Conservation (phyloP, 92 coral and sea anemone species). For the Parazoanthus darwini region DNA sequence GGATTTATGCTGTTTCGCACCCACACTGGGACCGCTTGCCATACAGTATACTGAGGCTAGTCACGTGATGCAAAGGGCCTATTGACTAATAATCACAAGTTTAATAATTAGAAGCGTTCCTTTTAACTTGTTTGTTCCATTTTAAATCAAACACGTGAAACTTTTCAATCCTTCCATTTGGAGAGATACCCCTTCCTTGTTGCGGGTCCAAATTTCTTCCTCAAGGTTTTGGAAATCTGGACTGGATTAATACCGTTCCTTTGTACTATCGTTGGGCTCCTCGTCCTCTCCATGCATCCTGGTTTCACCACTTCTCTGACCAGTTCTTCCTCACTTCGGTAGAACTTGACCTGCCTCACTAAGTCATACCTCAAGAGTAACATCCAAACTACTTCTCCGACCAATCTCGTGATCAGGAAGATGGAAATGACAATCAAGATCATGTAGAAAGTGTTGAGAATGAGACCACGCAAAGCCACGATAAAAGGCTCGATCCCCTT, state of each 20-base stretch:
- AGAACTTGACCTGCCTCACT: conserved; percentile 72
- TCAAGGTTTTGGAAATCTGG: conserved; percentile 53
- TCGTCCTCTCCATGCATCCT: background rate
- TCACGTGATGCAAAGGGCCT: no score
- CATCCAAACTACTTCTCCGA: conserved; percentile 55
- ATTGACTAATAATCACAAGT: no score
- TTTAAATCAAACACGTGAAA: background rate
- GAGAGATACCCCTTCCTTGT: conserved; percentile 40
- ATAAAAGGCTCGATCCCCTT: conserved; percentile 65
- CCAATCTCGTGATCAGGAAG: conserved; percentile 45
- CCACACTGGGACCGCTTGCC: no score
- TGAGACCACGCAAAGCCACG: conserved; percentile 58
- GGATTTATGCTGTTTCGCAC: no score
- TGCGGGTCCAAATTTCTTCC: conserved; percentile 50
- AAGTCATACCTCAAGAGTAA: conserved; percentile 60
- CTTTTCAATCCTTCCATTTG: conserved; percentile 34
- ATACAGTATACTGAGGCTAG: no score
- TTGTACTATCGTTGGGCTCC: background rate
- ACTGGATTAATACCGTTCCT: conserved; percentile 36
- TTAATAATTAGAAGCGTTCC: no score
- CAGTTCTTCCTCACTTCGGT: conserved; percentile 36
- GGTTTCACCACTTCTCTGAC: conserved; percentile 9
- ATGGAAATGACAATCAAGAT: conserved; percentile 57
- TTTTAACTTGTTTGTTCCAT: background rate
- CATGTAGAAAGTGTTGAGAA: conserved; percentile 78